Conservation (phyloP, 2,113 vertebrate genomes). For the Cottus gobio region DNA sequence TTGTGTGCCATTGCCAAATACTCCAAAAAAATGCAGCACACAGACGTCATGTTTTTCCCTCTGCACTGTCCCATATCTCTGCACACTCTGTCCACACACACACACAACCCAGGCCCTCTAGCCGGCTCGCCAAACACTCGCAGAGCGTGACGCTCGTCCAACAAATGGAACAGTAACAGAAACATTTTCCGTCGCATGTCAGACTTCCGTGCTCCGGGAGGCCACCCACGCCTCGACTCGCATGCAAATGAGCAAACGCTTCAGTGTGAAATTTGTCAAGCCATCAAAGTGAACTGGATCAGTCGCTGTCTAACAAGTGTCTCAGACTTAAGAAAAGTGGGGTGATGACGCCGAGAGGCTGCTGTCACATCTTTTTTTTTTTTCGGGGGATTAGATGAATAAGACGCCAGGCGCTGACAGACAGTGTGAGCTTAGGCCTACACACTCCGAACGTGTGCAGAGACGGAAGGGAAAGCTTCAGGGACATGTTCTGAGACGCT, state of each 20-base stretch:
- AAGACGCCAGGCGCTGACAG: constrained; percentile 17
- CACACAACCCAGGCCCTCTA: constrained; percentile 11
- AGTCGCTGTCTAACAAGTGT: constrained; percentile 24
- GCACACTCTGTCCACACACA: constrained; percentile 37
- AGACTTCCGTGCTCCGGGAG: constrained; percentile 1
- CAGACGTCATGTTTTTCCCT: constrained; percentile 23
- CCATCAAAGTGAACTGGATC: constrained; percentile 31
- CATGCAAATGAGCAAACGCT: constrained; percentile 42
- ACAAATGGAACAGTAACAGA: constrained; percentile 19
- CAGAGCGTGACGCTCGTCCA: constrained; percentile 18
- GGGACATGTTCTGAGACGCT: constrained; percentile 4
- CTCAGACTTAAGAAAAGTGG: constrained; percentile 16
- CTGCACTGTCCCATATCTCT: neutral
- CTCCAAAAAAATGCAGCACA: constrained; percentile 17
- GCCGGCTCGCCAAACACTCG: too few relatives aligned
- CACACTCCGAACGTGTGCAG: neutral
- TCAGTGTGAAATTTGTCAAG: constrained; percentile 32
- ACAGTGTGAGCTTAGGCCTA: constrained; percentile 2
- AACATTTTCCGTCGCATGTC: neutral
- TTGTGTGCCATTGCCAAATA: neutral
- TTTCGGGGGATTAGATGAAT: constrained; percentile 1
- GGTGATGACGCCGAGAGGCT: constrained; percentile 13
- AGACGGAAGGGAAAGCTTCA: constrained; percentile 15
- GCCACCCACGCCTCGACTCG: constrained; percentile 9
- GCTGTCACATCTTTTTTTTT: constrained; percentile 32